Base-by-base conservation (phyloP, 2,888 invertebrate species). In the Biston stratarius region DNA sequence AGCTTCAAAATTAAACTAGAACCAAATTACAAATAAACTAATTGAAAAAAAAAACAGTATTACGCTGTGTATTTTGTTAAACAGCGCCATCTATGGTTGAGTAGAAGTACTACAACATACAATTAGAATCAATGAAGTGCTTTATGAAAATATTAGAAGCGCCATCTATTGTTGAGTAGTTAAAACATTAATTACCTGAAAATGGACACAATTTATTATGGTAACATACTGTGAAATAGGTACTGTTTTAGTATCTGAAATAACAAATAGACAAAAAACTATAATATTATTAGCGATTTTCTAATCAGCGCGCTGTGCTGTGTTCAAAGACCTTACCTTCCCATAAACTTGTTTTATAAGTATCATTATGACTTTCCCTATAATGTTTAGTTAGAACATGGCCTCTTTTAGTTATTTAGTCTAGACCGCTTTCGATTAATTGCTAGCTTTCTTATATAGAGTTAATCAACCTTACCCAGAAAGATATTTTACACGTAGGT, bases 21-120 rank as follows among this genome's bases (percentile, higher is more conserved):
- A 10, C 24, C 0, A 10, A 7, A 48, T 24, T 48, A 48, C 7
- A 10, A 2, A 7, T 6, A 48, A 15, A 7, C 5, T 33, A 11
- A 33, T 49, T 12, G 6, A 10, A 5, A 33, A 24, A 33, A 8
- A 12, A 12, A 51, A 12, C 8, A 7, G 10, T 11, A 12, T 0
- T 6, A 51, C 6, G 8, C 7, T 55, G n/a, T n/a, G n/a, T n/a
- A n/a, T 24, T 40, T 55, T 7, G 2, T 8, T 1, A 12, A 0
- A 56, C 75, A 84, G 74, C 85, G 88, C 86, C 88, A 87, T 86
- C 89, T 90, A 61, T 77, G 72, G 72, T 44, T 44, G 74, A 82
- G 75, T 84, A 84, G 84, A 6, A 10, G 7, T 40, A 60, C 48
- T 48, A 52, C 8, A 42, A 33, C 24, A 34, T 53, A n/a, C 24